phyloP scores from a whole-genome alignment of 2,797 vertebrate species.

The Cryptoprocta ferox region DNA sequence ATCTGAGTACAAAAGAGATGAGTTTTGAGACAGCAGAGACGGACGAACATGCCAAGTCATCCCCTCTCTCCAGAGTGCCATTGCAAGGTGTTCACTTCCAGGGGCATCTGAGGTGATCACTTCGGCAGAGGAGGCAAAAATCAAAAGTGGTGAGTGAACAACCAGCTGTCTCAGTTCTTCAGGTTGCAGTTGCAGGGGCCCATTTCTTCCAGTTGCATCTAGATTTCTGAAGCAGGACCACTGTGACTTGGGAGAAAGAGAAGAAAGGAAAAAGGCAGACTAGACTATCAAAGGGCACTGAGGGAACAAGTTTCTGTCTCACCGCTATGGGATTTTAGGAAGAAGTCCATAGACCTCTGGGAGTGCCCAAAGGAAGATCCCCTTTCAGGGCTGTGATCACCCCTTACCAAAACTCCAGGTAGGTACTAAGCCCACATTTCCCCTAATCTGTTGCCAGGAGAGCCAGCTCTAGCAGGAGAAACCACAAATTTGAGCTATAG shows the following conservation, averaged over 20 bases:
- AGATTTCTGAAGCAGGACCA: neutral
- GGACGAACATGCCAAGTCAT: neutral
- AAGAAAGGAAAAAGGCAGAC: neutral
- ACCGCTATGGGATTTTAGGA: neutral
- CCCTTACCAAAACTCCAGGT: neutral
- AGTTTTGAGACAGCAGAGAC: neutral
- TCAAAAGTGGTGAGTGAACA: neutral
- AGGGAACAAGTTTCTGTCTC: neutral
- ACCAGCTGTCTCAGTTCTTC: neutral
- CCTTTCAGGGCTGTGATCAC: neutral
- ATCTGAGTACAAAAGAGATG: neutral
- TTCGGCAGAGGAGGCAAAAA: neutral
- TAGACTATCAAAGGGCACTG: neutral
- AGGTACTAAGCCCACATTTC: neutral
- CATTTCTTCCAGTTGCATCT: neutral
- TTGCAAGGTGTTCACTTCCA: neutral
- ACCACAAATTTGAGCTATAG: neutral
- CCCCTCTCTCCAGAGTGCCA: neutral
- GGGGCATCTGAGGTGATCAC: neutral
- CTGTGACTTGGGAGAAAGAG: neutral
- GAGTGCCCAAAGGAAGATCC: neutral
- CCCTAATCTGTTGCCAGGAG: neutral
- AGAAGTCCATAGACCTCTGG: too few relatives aligned
- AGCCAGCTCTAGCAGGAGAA: neutral
- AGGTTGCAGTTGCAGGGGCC: neutral